These are phyloP conservation scores for Coelopa frigida DNA, from an alignment of 1,140 invertebrate genomes.

Conservation along the genomic window DNA sequence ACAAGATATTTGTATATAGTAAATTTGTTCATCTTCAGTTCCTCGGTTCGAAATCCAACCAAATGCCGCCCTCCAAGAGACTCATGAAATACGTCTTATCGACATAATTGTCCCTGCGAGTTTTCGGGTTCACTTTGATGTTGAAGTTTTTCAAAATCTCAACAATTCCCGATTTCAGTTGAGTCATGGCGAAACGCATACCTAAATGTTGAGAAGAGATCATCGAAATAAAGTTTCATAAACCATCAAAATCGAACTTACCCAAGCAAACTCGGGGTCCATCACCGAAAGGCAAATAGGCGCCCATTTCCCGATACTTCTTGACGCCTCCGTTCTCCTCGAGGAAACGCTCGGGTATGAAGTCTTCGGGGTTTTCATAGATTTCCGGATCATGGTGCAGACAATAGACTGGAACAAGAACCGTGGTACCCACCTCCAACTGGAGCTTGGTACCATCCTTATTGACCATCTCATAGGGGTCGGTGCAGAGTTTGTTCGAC, in stretches of 20 bases:
- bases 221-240: constrained; percentile 3
- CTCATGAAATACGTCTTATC: constrained; percentile 27
- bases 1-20: too few relatives aligned
- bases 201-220: constrained; percentile 14
- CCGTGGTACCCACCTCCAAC: constrained; percentile 26
- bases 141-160: constrained; percentile 25
- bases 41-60: constrained; percentile 23
- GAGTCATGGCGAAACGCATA: constrained; percentile 28
- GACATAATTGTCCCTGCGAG: constrained; percentile 18
- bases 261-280: constrained; percentile 55
- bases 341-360: constrained; percentile 58
- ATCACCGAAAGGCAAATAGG: constrained; percentile 55
- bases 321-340: constrained; percentile 39
- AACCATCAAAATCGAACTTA: constrained; percentile 15
- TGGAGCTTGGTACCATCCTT: constrained; percentile 9
- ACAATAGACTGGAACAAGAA: constrained; percentile 34
- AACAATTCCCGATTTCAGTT: constrained; percentile 27
- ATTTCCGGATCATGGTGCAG: constrained; percentile 46
- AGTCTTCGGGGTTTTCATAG: constrained; percentile 56
- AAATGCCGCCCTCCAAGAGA: constrained; percentile 24
- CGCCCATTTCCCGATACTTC: constrained; percentile 37
- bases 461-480: constrained; percentile 5
- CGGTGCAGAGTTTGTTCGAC: constrained; percentile 7
- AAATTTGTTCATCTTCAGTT: too few relatives aligned
- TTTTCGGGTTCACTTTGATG: constrained; percentile 25